phyloP scores from a whole-genome alignment of 1,140 invertebrate genomes.

The Leptinotarsa texana region DNA sequence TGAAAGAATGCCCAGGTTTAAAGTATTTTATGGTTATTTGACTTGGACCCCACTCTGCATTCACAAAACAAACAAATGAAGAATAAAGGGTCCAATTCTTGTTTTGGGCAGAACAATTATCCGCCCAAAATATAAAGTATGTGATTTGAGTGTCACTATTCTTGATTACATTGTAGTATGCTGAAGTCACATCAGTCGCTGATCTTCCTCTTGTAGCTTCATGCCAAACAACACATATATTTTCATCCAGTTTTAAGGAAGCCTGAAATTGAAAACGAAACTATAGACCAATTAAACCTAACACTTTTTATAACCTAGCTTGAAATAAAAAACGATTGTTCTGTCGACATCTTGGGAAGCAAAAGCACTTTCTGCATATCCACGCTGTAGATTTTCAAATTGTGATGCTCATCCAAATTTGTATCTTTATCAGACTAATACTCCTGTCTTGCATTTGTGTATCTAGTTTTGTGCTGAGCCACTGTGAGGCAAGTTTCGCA shows the following conservation, averaged over 20 bases:
- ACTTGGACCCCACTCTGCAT: no score
- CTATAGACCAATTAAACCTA: background rate
- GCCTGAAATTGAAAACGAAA: background rate
- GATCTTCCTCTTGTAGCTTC: conserved; percentile 3
- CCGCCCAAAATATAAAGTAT: background rate
- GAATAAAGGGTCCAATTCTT: no score
- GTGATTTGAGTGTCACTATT: conserved; percentile 1
- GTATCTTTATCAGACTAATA: background rate
- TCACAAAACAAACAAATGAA: no score
- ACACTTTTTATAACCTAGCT: background rate
- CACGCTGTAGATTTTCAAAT: background rate
- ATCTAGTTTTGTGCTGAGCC: conserved; percentile 3
- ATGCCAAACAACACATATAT: conserved; percentile 8
- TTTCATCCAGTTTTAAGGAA: no score
- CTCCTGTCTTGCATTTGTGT: background rate
- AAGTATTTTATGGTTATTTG: no score
- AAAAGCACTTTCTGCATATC: background rate
- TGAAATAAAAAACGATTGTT: conserved; percentile 8
- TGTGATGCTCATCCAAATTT: conserved; percentile 11
- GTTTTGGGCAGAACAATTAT: background rate
- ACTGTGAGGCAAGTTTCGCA: background rate
- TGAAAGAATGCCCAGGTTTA: no score
- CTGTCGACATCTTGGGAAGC: background rate
- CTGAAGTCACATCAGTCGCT: conserved; percentile 6
- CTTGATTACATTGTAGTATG: conserved; percentile 2